These are phyloP conservation scores for Cottoperca gobio DNA, from an alignment of 2,797 vertebrate genomes.

Conservation along the genomic window DNA sequence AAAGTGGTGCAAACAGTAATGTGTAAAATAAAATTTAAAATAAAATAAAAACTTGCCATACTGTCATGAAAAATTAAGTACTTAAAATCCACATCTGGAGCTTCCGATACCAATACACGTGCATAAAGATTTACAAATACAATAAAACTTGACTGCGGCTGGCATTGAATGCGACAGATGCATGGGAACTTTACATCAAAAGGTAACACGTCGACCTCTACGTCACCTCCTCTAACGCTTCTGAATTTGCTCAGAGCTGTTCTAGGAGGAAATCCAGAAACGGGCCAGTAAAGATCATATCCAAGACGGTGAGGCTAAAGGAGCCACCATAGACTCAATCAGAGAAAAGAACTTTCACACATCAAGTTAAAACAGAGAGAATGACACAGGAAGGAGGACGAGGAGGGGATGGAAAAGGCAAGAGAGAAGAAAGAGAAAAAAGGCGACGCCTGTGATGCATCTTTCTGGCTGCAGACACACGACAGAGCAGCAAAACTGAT, in stretches of 20 bases:
- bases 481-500: slow-evolving; percentile 24
- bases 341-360: slow-evolving; percentile 20
- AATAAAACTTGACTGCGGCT: slow-evolving; percentile 51
- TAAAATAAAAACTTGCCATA: slow-evolving; percentile 44
- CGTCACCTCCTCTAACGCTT: slow-evolving; percentile 1
- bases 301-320: slow-evolving; percentile 34
- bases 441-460: slow-evolving; percentile 18
- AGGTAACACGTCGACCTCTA: slow-evolving; percentile 24
- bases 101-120: slow-evolving; percentile 60
- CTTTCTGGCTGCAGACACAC: slow-evolving; percentile 39
- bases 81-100: slow-evolving; percentile 56
- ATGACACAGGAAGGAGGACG: slow-evolving; percentile 6
- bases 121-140: slow-evolving; percentile 71
- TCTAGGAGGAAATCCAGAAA: slow-evolving; percentile 31
- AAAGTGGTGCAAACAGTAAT: slow-evolving; percentile 27
- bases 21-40: too few relatives aligned
- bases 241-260: slow-evolving; percentile 2
- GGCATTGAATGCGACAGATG: slow-evolving; percentile 37
- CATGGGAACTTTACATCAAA: slow-evolving; percentile 51
- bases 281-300: slow-evolving; percentile 16
- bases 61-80: slow-evolving; percentile 57
- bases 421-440: slow-evolving; percentile 6
- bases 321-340: slow-evolving; percentile 18
- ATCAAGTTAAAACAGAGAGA: slow-evolving; percentile 29
- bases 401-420: background rate